A percentile compares a stretch with the other conserved stretches of the same genome.
Conservation (phyloP, 2,797 vertebrate genomes). For the Acrossocheilus wenchowensis region DNA sequence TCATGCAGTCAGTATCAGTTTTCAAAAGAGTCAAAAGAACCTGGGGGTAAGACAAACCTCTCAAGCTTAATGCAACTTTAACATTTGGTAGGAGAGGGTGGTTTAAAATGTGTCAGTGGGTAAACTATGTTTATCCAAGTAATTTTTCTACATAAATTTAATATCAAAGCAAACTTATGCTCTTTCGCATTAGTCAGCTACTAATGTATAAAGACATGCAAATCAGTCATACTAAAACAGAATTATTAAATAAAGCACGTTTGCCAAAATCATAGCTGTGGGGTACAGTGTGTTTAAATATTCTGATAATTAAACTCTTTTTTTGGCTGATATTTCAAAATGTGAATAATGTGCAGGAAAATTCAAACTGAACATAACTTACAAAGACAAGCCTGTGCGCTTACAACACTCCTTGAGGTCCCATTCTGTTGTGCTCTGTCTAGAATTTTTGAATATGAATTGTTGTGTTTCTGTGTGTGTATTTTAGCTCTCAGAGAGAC, state of each 20-base stretch:
- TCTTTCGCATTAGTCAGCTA: not conserved
- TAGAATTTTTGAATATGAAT: not conserved
- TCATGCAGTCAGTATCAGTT: not conserved
- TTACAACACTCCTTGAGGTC: not conserved
- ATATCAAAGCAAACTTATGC: not conserved
- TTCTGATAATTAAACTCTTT: not conserved
- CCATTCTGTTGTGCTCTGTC: not conserved
- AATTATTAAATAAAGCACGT: not conserved
- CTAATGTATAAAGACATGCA: not conserved
- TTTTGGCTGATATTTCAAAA: not conserved
- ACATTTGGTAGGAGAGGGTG: not conserved
- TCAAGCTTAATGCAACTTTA: not conserved
- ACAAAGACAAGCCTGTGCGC: too few species aligned
- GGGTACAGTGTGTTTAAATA: not conserved
- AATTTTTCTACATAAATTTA: not conserved
- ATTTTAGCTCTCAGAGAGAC: slow-evolving; percentile 17
- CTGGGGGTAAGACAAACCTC: not conserved
- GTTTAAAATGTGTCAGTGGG: not conserved
- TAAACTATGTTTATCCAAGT: not conserved
- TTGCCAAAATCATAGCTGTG: not conserved
- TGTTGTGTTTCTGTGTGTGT: not conserved
- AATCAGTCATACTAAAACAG: not conserved
- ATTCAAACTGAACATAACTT: not conserved
- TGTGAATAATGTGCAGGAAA: not conserved
- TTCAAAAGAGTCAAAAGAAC: not conserved